A percentile compares a stretch with the other conserved stretches of the same genome.
Conservation (phyloP, 2,797 vertebrate genomes). For the Gouania willdenowi region DNA sequence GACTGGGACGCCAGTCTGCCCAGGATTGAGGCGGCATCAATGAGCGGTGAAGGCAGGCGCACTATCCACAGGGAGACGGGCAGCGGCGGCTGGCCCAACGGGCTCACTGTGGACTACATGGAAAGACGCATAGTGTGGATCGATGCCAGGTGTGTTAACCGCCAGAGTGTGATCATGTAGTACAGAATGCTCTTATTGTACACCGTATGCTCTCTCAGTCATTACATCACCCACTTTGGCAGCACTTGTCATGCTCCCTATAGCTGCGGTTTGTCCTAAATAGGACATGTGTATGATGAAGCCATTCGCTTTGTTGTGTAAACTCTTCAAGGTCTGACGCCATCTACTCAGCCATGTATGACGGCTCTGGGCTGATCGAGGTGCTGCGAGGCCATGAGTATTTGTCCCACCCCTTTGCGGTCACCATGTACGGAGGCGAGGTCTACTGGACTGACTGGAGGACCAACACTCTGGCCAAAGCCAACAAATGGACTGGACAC, state of each 20-base stretch:
- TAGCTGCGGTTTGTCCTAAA: too few species aligned
- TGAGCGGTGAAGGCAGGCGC: conserved; percentile 90
- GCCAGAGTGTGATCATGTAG: neutral
- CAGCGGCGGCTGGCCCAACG: conserved; percentile 95
- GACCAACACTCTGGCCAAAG: conserved; percentile 95
- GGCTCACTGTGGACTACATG: conserved; percentile 95
- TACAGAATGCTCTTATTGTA: neutral
- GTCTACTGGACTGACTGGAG: conserved; percentile 99
- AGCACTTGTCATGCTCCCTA: conserved; percentile 2
- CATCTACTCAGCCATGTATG: conserved; percentile 94
- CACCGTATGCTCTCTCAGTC: conserved; percentile 14
- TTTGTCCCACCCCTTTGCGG: conserved; percentile 94
- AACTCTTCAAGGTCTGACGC: conserved; percentile 85
- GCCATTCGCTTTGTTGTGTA: neutral
- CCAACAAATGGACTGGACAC: conserved; percentile 98
- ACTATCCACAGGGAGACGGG: conserved; percentile 94
- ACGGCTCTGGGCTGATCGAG: conserved; percentile 93
- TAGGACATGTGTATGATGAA: conserved; percentile 4
- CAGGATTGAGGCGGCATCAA: conserved; percentile 94
- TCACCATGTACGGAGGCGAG: conserved; percentile 94
- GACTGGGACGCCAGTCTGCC: conserved; percentile 96
- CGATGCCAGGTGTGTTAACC: conserved; percentile 84
- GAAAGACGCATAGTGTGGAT: conserved; percentile 97
- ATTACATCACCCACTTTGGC: conserved; percentile 16
- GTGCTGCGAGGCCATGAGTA: conserved; percentile 96